Evolutionary conservation across 2,888 invertebrate genomes (phyloP).

Genomic region (Drosophila kambysellisi): DNA sequence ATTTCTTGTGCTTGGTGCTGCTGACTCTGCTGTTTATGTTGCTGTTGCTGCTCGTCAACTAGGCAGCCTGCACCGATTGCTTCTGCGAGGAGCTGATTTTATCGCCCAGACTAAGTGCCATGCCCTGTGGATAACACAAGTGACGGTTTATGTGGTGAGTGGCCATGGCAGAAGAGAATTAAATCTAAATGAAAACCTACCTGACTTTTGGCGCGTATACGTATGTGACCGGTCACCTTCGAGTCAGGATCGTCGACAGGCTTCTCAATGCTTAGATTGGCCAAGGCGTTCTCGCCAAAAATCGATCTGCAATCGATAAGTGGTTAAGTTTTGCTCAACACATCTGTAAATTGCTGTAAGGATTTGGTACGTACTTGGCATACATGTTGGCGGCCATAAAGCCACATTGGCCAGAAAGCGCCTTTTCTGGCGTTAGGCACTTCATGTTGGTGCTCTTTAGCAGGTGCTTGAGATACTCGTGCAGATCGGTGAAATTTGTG

Average conservation of each 20-base stretch:
- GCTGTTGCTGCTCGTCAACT: constrained; percentile 35
- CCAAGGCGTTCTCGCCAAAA: constrained; percentile 99
- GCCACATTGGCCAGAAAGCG: constrained; percentile 98
- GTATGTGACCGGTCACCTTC: constrained; percentile 97
- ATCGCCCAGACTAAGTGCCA: constrained; percentile 99
- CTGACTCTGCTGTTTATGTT: constrained; percentile 5
- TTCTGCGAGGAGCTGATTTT: constrained; percentile 98
- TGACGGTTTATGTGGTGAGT: not conserved
- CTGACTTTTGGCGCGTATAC: constrained; percentile 99
- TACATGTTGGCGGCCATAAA: constrained; percentile 99
- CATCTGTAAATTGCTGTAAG: too few species aligned
- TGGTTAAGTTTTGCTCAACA: not conserved
- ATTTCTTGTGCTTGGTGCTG: constrained; percentile 35
- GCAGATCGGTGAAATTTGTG: constrained; percentile 95
- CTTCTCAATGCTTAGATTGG: constrained; percentile 99
- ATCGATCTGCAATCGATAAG: constrained; percentile 88
- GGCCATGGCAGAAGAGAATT: not conserved
- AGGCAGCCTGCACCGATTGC: constrained; percentile 85
- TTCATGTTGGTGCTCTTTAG: constrained; percentile 99
- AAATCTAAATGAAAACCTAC: constrained; percentile 85
- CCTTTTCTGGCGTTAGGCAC: constrained; percentile 98
- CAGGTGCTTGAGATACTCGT: constrained; percentile 96
- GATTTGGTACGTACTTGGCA: constrained; percentile 87
- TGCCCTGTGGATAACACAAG: constrained; percentile 89
- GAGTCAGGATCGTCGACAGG: constrained; percentile 94